phyloP scores from a whole-genome alignment of 2,113 vertebrate genomes.

The Pteropus alecto region DNA sequence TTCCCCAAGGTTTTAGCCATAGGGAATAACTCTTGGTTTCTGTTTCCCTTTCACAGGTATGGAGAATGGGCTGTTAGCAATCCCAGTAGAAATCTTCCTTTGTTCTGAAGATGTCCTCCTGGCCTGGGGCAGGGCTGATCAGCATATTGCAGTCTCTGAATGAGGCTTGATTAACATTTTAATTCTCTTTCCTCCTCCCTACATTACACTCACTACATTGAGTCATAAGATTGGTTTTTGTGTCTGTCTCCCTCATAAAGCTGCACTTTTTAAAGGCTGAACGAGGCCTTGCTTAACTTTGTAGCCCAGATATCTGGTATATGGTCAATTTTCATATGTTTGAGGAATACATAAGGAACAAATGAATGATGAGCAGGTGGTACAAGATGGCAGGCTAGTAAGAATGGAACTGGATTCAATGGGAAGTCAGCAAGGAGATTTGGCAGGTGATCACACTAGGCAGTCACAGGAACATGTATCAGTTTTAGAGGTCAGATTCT shows the following conservation, averaged over 20 bases:
- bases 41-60: no score
- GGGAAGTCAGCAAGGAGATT: not conserved
- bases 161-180: no score
- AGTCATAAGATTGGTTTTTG: not conserved
- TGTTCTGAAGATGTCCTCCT: no score
- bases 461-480: not conserved
- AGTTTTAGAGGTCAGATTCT: not conserved
- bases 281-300: not conserved
- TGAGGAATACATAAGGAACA: not conserved
- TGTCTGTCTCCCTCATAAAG: not conserved
- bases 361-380: not conserved
- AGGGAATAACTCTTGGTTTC: no score
- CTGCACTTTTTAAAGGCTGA: not conserved
- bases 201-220: not conserved
- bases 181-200: no score
- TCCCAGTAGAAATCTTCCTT: no score
- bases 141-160: no score
- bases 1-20: no score
- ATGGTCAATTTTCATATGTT: not conserved
- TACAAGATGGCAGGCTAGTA: not conserved
- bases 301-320: not conserved
- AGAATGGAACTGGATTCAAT: not conserved
- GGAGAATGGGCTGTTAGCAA: no score
- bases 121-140: no score
- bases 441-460: not conserved